A percentile compares a stretch with the other conserved stretches of the same genome.
Evolutionary conservation across 2,888 invertebrate species (phyloP).

Genomic region (Tyria jacobaeae): DNA sequence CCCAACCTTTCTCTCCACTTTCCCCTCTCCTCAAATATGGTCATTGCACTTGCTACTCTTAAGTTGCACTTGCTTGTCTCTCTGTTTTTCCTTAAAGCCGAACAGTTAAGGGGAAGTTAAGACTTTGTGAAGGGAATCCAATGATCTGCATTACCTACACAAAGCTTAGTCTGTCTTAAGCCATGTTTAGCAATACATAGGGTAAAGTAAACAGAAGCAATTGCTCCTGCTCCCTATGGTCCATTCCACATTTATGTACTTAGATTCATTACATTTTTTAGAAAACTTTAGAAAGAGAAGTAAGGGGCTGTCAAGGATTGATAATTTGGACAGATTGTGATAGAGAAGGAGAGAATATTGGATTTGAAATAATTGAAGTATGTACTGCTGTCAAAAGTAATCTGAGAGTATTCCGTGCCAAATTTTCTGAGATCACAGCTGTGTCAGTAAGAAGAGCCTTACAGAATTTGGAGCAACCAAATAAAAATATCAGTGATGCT

Average conservation of each 20-base stretch:
- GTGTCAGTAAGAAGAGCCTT: slow-evolving; percentile 93
- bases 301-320: slow-evolving; percentile 89
- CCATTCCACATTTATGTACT: not conserved
- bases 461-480: slow-evolving; percentile 91
- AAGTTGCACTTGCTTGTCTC: too few relatives aligned
- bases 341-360: slow-evolving; percentile 99
- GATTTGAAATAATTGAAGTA: slow-evolving; percentile 97
- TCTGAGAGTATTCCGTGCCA: slow-evolving; percentile 92
- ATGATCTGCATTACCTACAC: too few relatives aligned
- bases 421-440: slow-evolving; percentile 98
- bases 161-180: too few relatives aligned
- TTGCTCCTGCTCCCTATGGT: not conserved
- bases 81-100: too few relatives aligned
- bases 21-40: too few relatives aligned
- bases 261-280: slow-evolving; percentile 62
- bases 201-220: too few relatives aligned
- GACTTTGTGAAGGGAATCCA: too few relatives aligned
- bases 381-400: slow-evolving; percentile 93
- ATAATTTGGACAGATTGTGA: slow-evolving; percentile 99
- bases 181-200: too few relatives aligned
- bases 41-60: too few relatives aligned
- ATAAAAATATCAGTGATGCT: slow-evolving; percentile 94
- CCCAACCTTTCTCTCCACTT: too few relatives aligned
- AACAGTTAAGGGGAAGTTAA: too few relatives aligned
- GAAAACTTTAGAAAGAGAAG: slow-evolving; percentile 90